Evolutionary conservation across 2,113 vertebrate genomes (phyloP).

Genomic region (Patagioenas fasciata): DNA sequence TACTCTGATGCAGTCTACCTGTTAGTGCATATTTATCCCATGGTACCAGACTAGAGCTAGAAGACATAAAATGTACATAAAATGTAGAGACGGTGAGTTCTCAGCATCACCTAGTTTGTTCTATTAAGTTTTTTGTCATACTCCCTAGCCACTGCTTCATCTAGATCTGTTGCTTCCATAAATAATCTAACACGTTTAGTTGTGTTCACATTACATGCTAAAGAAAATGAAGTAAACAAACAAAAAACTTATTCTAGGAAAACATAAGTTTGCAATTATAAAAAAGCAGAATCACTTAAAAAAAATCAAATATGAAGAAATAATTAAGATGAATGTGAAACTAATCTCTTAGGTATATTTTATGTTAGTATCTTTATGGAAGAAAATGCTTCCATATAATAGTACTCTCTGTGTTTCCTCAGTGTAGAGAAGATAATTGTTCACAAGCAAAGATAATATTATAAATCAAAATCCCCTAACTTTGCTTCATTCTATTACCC

Average conservation of each 20-base stretch:
- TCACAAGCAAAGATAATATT: background rate
- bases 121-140: background rate
- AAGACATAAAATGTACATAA: background rate
- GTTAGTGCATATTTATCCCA: background rate
- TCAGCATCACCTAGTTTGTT: background rate
- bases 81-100: rapidly evolving
- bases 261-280: rapidly evolving
- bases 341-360: background rate
- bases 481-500: background rate
- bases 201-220: background rate
- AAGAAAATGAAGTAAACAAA: background rate
- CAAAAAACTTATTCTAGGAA: background rate
- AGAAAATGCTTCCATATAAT: background rate
- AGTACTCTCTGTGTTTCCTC: background rate
- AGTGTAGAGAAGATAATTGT: background rate
- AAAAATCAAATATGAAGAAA: background rate
- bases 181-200: background rate
- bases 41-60: background rate
- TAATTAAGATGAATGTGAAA: background rate
- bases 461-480: background rate
- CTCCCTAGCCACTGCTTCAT: background rate
- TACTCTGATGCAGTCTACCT: background rate
- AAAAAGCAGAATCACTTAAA: background rate
- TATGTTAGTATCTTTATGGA: background rate
- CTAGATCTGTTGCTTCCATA: background rate